Percentiles rank a stretch among this genome's conserved stretches.
Conservation (phyloP, 2,113 vertebrate species). For the Eulemur rufifrons region DNA sequence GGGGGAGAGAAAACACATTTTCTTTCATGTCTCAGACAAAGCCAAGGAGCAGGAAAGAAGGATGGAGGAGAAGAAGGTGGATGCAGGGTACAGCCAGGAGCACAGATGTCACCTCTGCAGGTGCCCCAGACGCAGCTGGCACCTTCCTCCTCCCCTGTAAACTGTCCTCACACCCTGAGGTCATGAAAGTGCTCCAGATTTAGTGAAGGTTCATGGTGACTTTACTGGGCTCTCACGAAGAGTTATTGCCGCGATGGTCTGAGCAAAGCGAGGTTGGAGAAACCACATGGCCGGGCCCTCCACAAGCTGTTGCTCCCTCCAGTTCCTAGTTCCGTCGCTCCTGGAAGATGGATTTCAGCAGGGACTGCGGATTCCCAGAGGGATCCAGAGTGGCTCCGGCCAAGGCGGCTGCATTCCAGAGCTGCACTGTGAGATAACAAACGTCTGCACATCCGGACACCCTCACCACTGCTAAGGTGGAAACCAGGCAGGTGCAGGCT, state of each 20-base stretch:
- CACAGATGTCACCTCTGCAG: background rate
- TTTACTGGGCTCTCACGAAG: background rate
- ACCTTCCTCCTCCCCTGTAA: background rate
- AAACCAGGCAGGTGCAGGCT: rapidly evolving
- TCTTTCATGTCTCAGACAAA: background rate
- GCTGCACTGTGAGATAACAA: rapidly evolving
- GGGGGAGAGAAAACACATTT: background rate
- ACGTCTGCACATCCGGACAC: background rate
- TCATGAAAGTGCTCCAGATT: background rate
- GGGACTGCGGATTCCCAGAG: background rate
- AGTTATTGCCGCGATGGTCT: background rate
- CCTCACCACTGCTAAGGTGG: rapidly evolving
- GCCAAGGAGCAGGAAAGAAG: no score
- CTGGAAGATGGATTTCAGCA: background rate
- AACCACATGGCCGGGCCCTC: rapidly evolving
- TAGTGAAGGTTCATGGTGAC: background rate
- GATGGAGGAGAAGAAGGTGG: rapidly evolving
- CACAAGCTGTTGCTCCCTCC: background rate
- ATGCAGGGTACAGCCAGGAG: rapidly evolving
- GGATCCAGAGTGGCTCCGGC: rapidly evolving
- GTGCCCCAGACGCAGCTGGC: no score
- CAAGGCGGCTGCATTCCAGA: background rate
- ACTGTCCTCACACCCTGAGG: rapidly evolving
- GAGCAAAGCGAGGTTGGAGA: background rate
- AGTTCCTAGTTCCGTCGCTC: rapidly evolving